phyloP scores from a whole-genome alignment of 2,888 invertebrate genomes.

The Xanthorhoe spadicearia region DNA sequence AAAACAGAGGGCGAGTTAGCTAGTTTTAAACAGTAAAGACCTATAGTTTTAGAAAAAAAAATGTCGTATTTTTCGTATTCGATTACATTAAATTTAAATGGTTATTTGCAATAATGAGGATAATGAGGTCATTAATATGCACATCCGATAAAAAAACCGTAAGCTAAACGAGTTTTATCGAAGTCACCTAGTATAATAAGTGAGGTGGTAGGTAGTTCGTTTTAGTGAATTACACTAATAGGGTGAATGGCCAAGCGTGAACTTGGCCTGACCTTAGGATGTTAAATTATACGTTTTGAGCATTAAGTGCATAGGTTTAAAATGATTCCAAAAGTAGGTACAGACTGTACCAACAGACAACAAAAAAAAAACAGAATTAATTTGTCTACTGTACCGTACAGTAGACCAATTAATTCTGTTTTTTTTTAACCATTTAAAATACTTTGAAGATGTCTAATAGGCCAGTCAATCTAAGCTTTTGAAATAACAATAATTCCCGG shows the following conservation, averaged over 20 bases:
- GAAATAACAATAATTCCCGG: too few relatives aligned
- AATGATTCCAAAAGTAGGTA: too few relatives aligned
- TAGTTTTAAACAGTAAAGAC: too few relatives aligned
- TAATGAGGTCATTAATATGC: constrained; percentile 14
- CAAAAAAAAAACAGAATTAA: too few relatives aligned
- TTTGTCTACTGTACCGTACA: too few relatives aligned
- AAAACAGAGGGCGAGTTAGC: too few relatives aligned
- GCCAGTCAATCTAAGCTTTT: too few relatives aligned
- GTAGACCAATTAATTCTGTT: too few relatives aligned
- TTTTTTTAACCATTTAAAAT: neutral
- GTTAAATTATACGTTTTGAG: too few relatives aligned
- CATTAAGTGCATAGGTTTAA: too few relatives aligned
- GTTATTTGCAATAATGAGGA: constrained; percentile 3
- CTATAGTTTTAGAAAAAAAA: neutral
- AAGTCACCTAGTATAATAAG: constrained; percentile 12
- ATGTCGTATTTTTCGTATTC: neutral
- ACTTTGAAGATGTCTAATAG: neutral
- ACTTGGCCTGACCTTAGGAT: constrained; percentile 11
- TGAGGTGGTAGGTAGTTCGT: neutral
- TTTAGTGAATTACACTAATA: constrained; percentile 15
- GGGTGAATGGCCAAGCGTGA: constrained; percentile 26
- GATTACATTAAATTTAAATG: neutral
- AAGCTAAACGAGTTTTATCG: constrained; percentile 15
- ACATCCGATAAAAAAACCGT: constrained; percentile 9
- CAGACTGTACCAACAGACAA: too few relatives aligned